Evolutionary conservation across 2,888 invertebrate species (phyloP).

Genomic region (Brachypalpus laphriformis): DNA sequence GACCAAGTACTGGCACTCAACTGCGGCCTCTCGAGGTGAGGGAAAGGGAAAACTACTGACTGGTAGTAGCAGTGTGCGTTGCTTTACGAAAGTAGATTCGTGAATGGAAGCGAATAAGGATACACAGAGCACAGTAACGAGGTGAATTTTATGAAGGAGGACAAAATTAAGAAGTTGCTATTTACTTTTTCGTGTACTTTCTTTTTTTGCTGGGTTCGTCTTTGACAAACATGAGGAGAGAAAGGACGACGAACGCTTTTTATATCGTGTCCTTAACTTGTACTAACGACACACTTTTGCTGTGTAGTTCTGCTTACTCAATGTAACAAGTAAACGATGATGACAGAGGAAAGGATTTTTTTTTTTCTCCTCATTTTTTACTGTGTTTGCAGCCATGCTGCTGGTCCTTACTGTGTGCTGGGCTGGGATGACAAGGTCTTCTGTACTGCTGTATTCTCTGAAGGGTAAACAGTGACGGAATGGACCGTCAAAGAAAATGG

Average conservation of each 20-base stretch:
- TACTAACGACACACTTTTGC: conserved; percentile 55
- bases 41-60: conserved; percentile 7
- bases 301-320: conserved; percentile 49
- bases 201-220: not conserved
- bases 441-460: conserved; percentile 43
- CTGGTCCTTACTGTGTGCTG: not conserved
- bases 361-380: not conserved
- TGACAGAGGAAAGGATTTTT: conserved; percentile 35
- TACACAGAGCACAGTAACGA: conserved; percentile 21
- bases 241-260: conserved; percentile 26
- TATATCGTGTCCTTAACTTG: conserved; percentile 33
- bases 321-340: conserved; percentile 65
- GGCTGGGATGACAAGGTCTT: not conserved
- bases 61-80: conserved; percentile 30
- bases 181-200: conserved; percentile 46
- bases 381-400: conserved; percentile 8
- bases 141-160: conserved; percentile 61
- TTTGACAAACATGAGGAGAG: conserved; percentile 46
- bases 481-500: conserved; percentile 40
- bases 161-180: conserved; percentile 68
- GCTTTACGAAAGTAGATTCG: not conserved
- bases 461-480: conserved; percentile 55
- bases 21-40: conserved; percentile 5
- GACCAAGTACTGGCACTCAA: conserved; percentile 2
- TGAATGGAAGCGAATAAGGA: conserved; percentile 11